Conservation (phyloP, 2,888 invertebrate genomes). For the Brachyopa scutellaris region DNA sequence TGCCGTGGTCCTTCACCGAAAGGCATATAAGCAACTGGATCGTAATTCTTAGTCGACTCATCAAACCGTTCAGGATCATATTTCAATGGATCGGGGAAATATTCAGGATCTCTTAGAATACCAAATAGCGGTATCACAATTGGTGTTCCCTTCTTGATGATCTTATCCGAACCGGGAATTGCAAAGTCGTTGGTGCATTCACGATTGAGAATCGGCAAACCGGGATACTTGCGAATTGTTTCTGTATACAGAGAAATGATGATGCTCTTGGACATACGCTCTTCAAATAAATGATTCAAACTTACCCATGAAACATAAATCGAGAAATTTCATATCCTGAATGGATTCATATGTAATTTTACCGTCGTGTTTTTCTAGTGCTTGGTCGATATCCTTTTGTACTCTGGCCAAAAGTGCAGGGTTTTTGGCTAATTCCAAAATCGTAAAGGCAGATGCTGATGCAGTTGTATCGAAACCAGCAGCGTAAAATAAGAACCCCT, state of each 20-base stretch:
- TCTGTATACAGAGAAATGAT: no score
- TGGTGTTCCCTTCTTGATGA: constrained; percentile 79
- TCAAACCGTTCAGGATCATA: constrained; percentile 82
- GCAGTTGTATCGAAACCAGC: constrained; percentile 83
- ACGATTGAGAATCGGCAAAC: no score
- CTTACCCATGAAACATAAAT: constrained; percentile 81
- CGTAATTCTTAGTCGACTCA: no score
- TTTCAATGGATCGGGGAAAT: constrained; percentile 81
- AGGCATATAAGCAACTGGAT: no score
- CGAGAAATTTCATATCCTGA: no score
- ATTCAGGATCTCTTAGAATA: constrained; percentile 81
- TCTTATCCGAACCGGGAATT: constrained; percentile 78
- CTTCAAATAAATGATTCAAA: constrained; percentile 74
- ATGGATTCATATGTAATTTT: constrained; percentile 81
- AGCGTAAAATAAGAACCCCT: constrained; percentile 81
- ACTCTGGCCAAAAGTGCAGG: constrained; percentile 80
- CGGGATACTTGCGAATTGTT: no score
- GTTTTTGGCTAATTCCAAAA: constrained; percentile 81
- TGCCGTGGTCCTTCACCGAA: no score
- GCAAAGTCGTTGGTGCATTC: no score
- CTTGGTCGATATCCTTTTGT: no score
- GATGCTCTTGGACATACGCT: constrained; percentile 82
- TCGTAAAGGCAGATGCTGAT: constrained; percentile 79
- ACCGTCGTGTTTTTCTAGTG: no score
- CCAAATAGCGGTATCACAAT: no score